Conservation (phyloP, 64 coral and sea anemone species). For the Stylophora pistillata region DNA sequence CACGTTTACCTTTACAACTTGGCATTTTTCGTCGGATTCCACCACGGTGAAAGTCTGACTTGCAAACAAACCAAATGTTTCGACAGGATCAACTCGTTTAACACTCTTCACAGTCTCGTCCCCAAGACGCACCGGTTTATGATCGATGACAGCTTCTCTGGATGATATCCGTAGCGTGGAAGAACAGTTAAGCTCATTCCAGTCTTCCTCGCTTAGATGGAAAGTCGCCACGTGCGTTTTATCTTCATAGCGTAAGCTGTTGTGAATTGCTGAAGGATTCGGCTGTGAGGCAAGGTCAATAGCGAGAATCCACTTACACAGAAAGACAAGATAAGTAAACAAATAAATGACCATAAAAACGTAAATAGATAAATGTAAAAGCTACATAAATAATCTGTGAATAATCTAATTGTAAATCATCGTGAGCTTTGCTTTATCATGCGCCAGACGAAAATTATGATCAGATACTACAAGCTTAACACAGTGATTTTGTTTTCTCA, state of each 20-base stretch:
- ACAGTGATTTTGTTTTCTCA: neutral
- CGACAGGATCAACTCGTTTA: conserved; percentile 18
- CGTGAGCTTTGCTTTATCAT: neutral
- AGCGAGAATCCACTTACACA: neutral
- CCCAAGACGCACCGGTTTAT: conserved; percentile 7
- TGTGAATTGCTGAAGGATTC: conserved; percentile 17
- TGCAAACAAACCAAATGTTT: neutral
- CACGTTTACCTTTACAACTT: no score
- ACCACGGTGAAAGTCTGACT: no score
- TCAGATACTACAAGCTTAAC: neutral
- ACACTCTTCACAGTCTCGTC: neutral
- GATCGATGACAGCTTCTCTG: neutral
- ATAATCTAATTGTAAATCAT: no score
- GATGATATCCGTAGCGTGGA: conserved; percentile 5
- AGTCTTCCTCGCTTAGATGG: conserved; percentile 49
- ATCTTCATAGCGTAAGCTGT: conserved; percentile 54
- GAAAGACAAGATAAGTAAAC: neutral
- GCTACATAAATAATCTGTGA: no score
- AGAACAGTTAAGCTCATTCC: conserved; percentile 12
- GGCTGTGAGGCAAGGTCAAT: no score
- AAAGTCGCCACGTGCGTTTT: conserved; percentile 7
- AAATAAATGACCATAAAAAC: no score
- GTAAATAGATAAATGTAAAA: neutral
- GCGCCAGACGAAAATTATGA: no score
- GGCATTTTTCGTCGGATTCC: no score